Evolutionary conservation across 2,113 vertebrate species (phyloP).

Genomic region (Malurus melanocephalus): DNA sequence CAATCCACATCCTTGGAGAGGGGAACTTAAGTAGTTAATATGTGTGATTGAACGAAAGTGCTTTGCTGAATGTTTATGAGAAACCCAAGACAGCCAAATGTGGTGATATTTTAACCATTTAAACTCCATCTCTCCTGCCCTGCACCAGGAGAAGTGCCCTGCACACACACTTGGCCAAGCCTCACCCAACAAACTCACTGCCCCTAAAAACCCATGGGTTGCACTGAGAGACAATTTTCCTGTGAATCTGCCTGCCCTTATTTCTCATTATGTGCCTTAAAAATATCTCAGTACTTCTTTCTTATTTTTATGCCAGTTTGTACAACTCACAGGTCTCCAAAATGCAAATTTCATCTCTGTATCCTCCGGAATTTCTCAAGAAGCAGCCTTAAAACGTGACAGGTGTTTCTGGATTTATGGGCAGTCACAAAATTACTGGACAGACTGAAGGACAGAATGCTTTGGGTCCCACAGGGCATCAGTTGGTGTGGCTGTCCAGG

Average conservation of each 20-base stretch:
- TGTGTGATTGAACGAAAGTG: slow-evolving; percentile 78
- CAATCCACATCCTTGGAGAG: slow-evolving; percentile 80
- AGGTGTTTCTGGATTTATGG: neutral
- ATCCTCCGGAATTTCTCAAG: neutral
- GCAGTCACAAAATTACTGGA: neutral
- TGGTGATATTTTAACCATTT: slow-evolving; percentile 72
- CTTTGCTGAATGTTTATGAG: slow-evolving; percentile 80
- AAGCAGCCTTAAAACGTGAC: neutral
- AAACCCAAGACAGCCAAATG: slow-evolving; percentile 73
- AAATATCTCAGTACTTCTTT: neutral
- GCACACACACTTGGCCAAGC: neutral
- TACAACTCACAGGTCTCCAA: neutral
- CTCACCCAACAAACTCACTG: fast-evolving
- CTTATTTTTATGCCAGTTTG: neutral
- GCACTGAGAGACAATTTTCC: neutral
- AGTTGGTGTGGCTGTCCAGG: neutral
- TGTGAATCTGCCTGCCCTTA: neutral
- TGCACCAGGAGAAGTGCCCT: neutral
- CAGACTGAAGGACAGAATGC: neutral
- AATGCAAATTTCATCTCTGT: neutral
- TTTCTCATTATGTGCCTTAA: neutral
- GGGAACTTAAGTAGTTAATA: slow-evolving; percentile 81
- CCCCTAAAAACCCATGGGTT: neutral
- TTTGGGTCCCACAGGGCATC: neutral
- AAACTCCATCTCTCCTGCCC: neutral